Conservation (phyloP, 2,113 vertebrate genomes). For the Phalacrocorax carbo region DNA sequence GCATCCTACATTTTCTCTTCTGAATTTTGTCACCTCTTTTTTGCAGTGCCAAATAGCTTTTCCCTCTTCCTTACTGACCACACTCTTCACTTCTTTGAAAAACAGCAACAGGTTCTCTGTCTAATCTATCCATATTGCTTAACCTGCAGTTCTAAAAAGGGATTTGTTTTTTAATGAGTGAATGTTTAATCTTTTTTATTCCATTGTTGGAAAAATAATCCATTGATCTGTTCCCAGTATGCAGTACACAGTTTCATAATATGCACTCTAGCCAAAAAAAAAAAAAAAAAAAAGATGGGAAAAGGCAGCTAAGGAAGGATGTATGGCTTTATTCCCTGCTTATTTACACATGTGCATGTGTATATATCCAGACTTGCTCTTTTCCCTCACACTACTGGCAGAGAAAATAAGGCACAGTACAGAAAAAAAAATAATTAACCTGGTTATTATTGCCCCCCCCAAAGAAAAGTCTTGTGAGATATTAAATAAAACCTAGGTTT, state of each 20-base stretch:
- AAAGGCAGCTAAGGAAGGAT: neutral
- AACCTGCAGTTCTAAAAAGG: neutral
- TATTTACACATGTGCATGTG: neutral
- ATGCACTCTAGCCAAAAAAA: neutral
- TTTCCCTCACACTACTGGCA: neutral
- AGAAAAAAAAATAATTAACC: neutral
- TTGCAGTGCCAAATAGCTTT: neutral
- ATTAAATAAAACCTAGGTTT: neutral
- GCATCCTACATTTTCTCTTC: neutral
- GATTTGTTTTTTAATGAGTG: neutral
- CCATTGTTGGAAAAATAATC: neutral
- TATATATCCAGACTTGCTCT: neutral
- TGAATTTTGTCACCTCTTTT: neutral
- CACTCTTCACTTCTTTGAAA: neutral
- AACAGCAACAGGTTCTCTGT: neutral
- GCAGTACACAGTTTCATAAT: neutral
- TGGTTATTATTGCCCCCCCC: neutral
- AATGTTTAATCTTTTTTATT: neutral
- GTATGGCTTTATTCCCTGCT: neutral
- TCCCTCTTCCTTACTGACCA: neutral
- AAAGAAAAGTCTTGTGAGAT: neutral
- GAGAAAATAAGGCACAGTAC: neutral
- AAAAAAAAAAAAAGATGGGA: neutral
- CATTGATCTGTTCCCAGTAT: neutral
- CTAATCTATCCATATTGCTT: neutral